These are phyloP conservation scores for Elephas maximus DNA, from an alignment of 2,113 vertebrate species.

Conservation along the genomic window DNA sequence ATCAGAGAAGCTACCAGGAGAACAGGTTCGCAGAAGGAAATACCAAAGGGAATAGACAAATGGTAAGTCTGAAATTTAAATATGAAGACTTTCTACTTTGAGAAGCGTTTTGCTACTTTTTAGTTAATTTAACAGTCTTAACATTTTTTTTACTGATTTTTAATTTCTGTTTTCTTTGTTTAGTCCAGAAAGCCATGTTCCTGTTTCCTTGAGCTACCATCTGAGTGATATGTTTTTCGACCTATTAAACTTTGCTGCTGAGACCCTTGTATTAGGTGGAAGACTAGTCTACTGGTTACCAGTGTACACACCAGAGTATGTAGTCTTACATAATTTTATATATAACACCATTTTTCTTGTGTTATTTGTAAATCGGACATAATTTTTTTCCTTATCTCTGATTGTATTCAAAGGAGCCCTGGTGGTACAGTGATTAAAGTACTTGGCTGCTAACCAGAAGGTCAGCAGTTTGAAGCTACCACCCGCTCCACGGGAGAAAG, in stretches of 20 bases:
- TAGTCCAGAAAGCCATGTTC: conserved; percentile 94
- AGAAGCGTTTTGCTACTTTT: neutral
- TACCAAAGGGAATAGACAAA: conserved; percentile 90
- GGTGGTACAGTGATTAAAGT: too few species aligned
- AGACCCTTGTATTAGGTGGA: conserved; percentile 94
- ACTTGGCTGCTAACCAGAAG: too few species aligned
- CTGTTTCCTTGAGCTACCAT: conserved; percentile 95
- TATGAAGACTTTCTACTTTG: neutral
- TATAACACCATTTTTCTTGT: conserved; percentile 63
- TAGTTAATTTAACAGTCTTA: neutral
- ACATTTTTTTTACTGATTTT: conserved; percentile 59
- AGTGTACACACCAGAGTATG: conserved; percentile 96
- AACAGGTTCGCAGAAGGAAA: conserved; percentile 95
- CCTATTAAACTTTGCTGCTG: conserved; percentile 95
- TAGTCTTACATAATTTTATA: conserved; percentile 77
- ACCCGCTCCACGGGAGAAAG: too few species aligned
- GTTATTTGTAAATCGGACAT: neutral
- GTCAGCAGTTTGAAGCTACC: too few species aligned
- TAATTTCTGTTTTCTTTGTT: conserved; percentile 75
- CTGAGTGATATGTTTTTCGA: conserved; percentile 98
- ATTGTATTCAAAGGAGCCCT: neutral
- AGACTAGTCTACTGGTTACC: conserved; percentile 98
- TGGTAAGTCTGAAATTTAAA: conserved; percentile 88
- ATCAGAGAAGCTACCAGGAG: conserved; percentile 97
- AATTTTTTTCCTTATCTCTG: neutral